Evolutionary conservation across 2,797 vertebrate species (phyloP).

Genomic region (Cuniculus paca): DNA sequence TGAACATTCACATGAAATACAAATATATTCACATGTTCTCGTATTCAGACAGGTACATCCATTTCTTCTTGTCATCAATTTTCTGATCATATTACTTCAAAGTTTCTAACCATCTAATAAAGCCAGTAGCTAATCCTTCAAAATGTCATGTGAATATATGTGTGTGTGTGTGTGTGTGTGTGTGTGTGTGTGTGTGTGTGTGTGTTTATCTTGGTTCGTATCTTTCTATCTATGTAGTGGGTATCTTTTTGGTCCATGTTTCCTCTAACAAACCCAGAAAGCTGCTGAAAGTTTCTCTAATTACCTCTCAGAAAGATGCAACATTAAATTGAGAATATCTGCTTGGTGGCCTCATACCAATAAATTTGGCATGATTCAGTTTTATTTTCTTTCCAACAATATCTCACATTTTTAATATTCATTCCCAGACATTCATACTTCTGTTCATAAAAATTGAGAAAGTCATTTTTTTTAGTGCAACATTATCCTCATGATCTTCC

Average conservation of each 20-base stretch:
- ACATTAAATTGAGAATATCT: background rate
- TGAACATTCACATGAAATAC: background rate
- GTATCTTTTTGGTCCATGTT: background rate
- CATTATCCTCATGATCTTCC: background rate
- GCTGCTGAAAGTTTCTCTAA: background rate
- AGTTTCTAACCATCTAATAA: background rate
- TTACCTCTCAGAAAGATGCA: background rate
- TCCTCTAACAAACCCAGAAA: conserved; percentile 17
- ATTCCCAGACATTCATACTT: background rate
- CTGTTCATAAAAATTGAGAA: background rate
- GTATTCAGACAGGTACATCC: background rate
- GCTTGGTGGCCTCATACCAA: background rate
- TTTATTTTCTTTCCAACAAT: background rate
- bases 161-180: no score
- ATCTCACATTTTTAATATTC: background rate
- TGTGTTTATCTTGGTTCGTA: no score
- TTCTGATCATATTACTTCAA: background rate
- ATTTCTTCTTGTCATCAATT: conserved; percentile 11
- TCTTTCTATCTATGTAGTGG: no score
- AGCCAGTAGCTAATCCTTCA: background rate
- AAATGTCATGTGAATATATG: background rate
- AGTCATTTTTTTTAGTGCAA: background rate
- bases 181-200: no score
- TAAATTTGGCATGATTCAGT: background rate
- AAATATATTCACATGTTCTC: conserved; percentile 5